Conservation (phyloP, 2,888 invertebrate species). For the Tachina fera region DNA sequence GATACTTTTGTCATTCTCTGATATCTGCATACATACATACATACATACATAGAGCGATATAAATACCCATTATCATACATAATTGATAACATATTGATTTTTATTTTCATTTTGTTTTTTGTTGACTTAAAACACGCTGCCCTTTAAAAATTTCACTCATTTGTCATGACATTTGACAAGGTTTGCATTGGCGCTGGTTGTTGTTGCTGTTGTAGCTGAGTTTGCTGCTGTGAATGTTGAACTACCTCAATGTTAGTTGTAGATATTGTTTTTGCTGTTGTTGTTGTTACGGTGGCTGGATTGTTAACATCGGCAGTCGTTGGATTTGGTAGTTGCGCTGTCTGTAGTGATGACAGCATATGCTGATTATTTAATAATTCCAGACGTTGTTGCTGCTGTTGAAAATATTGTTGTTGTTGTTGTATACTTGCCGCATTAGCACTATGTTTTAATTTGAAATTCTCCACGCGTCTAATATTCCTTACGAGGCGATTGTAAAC, state of each 20-base stretch:
- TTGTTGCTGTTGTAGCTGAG: conserved; percentile 22
- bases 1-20: no score
- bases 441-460: conserved; percentile 76
- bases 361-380: conserved; percentile 64
- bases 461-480: conserved; percentile 81
- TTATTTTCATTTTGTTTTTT: conserved; percentile 26
- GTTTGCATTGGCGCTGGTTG: conserved; percentile 34
- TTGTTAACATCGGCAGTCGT: background rate
- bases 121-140: conserved; percentile 6
- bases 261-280: conserved; percentile 34
- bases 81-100: conserved; percentile 23
- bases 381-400: conserved; percentile 57
- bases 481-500: conserved; percentile 83
- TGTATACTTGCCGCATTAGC: conserved; percentile 73
- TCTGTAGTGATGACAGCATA: conserved; percentile 31
- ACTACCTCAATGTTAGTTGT: conserved; percentile 19
- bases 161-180: conserved; percentile 59
- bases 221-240: conserved; percentile 40
- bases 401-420: conserved; percentile 38
- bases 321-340: conserved; percentile 8
- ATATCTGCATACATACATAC: no score
- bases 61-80: conserved; percentile 5
- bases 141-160: conserved; percentile 58
- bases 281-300: conserved; percentile 10
- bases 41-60: background rate